Conservation (phyloP, 53 echinoderm and acorn worm species). For the Echinometra lucunter region DNA sequence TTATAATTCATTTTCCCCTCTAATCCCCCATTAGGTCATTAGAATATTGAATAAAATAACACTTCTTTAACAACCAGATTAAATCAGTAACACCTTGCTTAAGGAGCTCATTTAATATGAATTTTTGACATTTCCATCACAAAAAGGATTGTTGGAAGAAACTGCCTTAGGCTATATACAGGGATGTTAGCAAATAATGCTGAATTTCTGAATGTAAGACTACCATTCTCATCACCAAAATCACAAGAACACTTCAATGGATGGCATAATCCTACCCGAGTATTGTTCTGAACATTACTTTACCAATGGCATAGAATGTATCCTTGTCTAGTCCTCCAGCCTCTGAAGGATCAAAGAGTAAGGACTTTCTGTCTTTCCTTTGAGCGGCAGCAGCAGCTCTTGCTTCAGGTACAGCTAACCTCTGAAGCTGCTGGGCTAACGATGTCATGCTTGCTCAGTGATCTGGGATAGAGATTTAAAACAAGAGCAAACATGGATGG, state of each 20-base stretch:
- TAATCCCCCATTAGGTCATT: not conserved
- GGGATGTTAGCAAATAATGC: no score
- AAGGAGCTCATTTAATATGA: not conserved
- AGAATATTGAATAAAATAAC: not conserved
- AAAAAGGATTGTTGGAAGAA: no score
- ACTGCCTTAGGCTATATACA: no score
- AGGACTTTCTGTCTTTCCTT: conserved; percentile 78
- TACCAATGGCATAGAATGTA: conserved; percentile 92
- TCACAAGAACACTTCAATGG: not conserved
- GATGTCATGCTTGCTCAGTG: conserved; percentile 78
- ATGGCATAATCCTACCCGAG: not conserved
- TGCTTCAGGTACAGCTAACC: conserved; percentile 86
- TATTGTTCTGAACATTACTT: not conserved
- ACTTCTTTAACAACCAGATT: not conserved
- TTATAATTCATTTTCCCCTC: not conserved
- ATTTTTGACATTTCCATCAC: no score
- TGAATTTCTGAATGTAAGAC: no score
- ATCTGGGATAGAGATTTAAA: not conserved
- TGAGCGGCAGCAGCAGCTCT: conserved; percentile 60
- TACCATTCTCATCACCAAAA: not conserved
- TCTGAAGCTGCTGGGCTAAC: conserved; percentile 87
- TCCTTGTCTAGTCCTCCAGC: conserved; percentile 86
- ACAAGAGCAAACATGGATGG: not conserved
- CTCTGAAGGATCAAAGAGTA: conserved; percentile 92
- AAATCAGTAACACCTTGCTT: not conserved